Percentiles rank a stretch among this genome's conserved stretches.
Conservation (phyloP, 2,113 vertebrate genomes). For the Theristicus caerulescens region DNA sequence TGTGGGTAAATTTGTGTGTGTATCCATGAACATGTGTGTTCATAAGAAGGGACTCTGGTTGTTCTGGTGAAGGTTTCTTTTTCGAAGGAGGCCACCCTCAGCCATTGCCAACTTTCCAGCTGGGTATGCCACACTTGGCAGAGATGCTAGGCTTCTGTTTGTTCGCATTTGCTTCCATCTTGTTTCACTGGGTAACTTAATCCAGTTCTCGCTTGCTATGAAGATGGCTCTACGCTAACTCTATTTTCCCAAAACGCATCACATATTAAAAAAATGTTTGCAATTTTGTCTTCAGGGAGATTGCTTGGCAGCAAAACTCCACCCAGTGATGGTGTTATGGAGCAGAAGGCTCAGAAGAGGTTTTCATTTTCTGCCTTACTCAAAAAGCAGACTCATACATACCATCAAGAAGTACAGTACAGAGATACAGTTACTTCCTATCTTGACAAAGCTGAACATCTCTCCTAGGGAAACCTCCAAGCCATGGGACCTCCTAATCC, state of each 20-base stretch:
- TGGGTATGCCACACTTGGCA: neutral
- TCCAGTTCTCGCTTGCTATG: neutral
- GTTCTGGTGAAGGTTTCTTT: neutral
- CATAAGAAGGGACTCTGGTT: rapidly evolving
- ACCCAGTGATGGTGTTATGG: rapidly evolving
- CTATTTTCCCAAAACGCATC: neutral
- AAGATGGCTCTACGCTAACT: neutral
- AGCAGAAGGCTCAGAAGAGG: neutral
- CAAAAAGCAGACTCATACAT: neutral
- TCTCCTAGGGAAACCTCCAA: neutral
- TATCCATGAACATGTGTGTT: too few species aligned
- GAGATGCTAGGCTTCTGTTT: neutral
- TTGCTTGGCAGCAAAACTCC: neutral
- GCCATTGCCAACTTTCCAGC: neutral
- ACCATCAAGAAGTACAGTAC: neutral
- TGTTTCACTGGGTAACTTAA: neutral
- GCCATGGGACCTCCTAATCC: neutral
- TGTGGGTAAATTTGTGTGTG: neutral
- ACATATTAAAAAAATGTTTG: neutral
- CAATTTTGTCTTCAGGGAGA: rapidly evolving
- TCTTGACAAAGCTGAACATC: neutral
- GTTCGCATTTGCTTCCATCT: neutral
- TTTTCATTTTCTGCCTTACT: neutral
- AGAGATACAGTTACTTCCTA: neutral
- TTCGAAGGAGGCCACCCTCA: neutral